Evolutionary conservation across 2,113 vertebrate species (phyloP), one percentile per base, ranked within the genome.

Genomic region (Zosterops borbonicus): DNA sequence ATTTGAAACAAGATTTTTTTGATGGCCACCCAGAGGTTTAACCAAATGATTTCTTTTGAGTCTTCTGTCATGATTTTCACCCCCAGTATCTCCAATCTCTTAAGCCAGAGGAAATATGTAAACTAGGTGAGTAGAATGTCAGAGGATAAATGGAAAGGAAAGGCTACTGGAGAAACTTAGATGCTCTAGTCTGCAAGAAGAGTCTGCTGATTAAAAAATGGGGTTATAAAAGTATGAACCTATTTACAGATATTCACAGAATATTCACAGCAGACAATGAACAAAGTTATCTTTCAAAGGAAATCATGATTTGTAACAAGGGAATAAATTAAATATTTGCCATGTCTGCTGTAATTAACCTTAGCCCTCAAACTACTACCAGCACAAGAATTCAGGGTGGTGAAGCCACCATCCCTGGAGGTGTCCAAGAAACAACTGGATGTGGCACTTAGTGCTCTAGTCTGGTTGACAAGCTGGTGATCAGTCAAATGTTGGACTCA

Each of bases 21-120:
- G 68, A 94, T 92, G 87, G 60, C 44, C 50, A 87, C 84, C 83
- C 76, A 81, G 83, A 95, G 84, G 47, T 87, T 95, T 94, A 91
- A 75, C 52, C 73, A 87, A 83, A 81, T 89, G 3, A 87, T 92
- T 65, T 80, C 35, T 89, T 95, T 86, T 67, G 87, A 87, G 42
- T 39, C 42, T 77, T 74, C 52, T 81, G 74, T 70, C 69, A 55
- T 47, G 64, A 47, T 89, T 91, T 91, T 89, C 44, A 81, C 29
- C 42, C 27, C 75, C 52, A 35, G 52, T 74, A 55, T 77, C 60
- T 75, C 69, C 70, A 85, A 87, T 67, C 71, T 46, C 35, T 82
- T 35, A 15, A 31, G 65, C 47, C 47, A 87, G 56, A 75, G 39
- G 39, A 74, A 96, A 59, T 70, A 63, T 17, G 39, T 63, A 87